phyloP scores from a whole-genome alignment of 2,113 vertebrate species.

The Calidris pygmaea region DNA sequence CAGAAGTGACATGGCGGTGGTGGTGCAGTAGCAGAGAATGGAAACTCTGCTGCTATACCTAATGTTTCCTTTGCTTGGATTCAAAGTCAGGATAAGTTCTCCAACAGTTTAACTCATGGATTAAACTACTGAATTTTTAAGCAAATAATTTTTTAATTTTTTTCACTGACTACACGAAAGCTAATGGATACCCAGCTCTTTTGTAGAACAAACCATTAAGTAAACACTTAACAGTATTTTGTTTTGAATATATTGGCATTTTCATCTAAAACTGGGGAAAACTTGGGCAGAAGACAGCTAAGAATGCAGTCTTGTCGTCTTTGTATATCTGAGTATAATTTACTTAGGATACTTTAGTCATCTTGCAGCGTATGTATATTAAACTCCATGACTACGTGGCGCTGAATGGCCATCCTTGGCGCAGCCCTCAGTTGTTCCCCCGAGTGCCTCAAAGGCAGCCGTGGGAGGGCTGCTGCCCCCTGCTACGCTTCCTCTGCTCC shows the following conservation, averaged over 20 bases:
- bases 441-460: fast-evolving
- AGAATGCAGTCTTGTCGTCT: neutral
- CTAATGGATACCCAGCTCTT: neutral
- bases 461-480: neutral
- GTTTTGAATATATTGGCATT: neutral
- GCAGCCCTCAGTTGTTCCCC: neutral
- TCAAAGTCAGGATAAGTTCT: neutral
- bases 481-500: neutral
- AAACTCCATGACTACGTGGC: neutral
- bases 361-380: neutral
- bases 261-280: neutral
- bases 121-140: neutral
- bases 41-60: neutral
- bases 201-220: neutral
- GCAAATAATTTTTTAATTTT: neutral
- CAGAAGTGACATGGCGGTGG: fast-evolving
- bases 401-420: neutral
- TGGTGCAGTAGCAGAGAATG: neutral
- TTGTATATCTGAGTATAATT: neutral
- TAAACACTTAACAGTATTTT: neutral
- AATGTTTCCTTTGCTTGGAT: neutral
- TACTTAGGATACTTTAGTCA: neutral
- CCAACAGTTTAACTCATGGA: neutral
- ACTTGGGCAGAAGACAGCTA: neutral
- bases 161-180: neutral